Evolutionary conservation across 2,113 vertebrate genomes (phyloP), one percentile per base, ranked within the genome.

Genomic region (Mystacornis crossleyi): DNA sequence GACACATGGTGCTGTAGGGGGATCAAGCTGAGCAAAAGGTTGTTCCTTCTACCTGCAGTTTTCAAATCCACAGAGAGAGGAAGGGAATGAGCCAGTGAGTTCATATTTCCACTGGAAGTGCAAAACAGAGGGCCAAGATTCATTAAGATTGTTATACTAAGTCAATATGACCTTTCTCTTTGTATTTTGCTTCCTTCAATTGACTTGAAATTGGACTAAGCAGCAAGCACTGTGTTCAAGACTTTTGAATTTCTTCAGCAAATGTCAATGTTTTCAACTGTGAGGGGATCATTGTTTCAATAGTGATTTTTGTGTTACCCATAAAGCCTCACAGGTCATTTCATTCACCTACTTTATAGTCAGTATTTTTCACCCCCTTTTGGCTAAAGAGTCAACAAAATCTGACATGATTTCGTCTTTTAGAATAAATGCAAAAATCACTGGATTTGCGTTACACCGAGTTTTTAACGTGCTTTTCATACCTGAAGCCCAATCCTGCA

Each of bases 171-270:
- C 70, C 89, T 95, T 90, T 94, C 43, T 62, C 33, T 89, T 94
- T 87, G 83, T 90, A 74, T 84, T 96, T 93, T 43, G 38, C 86
- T 93, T 97, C 89, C 91, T 95, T 92, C 42, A 9, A 94, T 95
- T 92, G 95, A 92, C 18, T 88, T 26, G 54, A 73, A 95, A 93
- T 90, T 53, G 75, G 58, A 81, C 88, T 47, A 28, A 74, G 92
- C 87, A 81, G 72, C 1, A 1, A 95, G 62, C 47, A 31, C 45
- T 5, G 1, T 34, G 8, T 69, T 83, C 64, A 65, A 50, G 89
- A 51, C 72, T 90, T 73, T 34, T 47, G 75, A 77, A 47, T 96
- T 95, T 73, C 75, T 89, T 83, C 60, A 54, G 67, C 62, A 58
- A 51, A 90, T 47, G 58, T 95, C 6, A 12, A 23, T 78, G 66